Base-by-base conservation (phyloP, 2,888 invertebrate species). In the Calameuta filiformis region DNA sequence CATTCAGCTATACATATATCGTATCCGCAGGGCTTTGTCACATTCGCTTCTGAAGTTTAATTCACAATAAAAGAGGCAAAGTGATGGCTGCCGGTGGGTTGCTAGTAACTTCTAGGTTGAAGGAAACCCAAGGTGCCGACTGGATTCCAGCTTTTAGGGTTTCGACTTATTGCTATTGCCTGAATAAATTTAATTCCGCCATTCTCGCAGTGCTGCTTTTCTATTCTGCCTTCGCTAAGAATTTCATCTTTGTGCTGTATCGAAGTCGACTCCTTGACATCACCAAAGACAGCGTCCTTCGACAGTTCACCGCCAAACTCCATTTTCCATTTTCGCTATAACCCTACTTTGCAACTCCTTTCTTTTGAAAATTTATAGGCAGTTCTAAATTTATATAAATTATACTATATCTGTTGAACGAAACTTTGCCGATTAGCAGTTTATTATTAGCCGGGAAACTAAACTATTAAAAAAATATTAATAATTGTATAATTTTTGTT, bases 131-230 rank as follows among this genome's bases (percentile, higher is more conserved):
- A 56, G 56, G 56, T 56, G 78, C 81, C 82, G 81, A 81, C 83
- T 83, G 85, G 85, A 89, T 89, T 89, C 88, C 86, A 82, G 84
- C 87, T 89, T 89, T 89, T 87, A 87, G 87, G 88, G 86, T 85
- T 89, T 86, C 86, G 84, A 89, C 87, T 89, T 89, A 90, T 90
- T 90, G 90, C 85, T 87, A 89, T 87, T 87, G 87, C 85, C 87
- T 89, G 90, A 90, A 90, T 90, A 90, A 90, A 90, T 90, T 90
- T 88, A 89, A 90, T 90, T 89, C 86, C 86, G 82, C 86, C 85
- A 85, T 88, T 88, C 85, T 85, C 84, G 81, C 82, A 79, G 81
- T 83, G 81, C 79, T 81, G 84, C 82, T 85, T 79, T 83, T 80
- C 85, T 82, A 84, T 84, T 86, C 82, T 81, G 79, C 81, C 79